Percentiles rank a stretch among this genome's conserved stretches.
phyloP scores from a whole-genome alignment of 2,113 vertebrate species.

The Myiozetetes cayanensis region DNA sequence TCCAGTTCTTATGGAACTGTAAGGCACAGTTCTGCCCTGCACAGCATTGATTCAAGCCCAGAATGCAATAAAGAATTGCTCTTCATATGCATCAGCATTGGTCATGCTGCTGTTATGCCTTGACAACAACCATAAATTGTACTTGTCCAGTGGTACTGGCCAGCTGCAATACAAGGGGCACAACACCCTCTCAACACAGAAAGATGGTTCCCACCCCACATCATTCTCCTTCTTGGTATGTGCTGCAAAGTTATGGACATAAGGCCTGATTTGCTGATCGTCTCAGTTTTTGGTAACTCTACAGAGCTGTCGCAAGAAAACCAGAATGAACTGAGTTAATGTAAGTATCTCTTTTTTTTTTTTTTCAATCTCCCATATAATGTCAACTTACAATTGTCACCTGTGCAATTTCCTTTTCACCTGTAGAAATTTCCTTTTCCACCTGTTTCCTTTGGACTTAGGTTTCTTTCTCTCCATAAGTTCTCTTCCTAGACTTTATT shows the following conservation, averaged over 20 bases:
- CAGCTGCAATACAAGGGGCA: neutral
- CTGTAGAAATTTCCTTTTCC: too few species aligned
- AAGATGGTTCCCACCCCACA: neutral
- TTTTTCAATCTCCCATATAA: neutral
- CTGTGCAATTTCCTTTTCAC: neutral
- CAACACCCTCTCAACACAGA: neutral
- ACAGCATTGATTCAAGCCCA: neutral
- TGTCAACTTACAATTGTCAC: neutral
- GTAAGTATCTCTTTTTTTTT: neutral
- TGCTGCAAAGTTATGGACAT: neutral
- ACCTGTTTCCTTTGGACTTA: neutral
- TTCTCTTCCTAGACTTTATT: neutral
- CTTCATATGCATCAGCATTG: fast-evolving
- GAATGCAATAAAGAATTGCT: neutral
- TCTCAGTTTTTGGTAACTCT: neutral
- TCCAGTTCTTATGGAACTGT: neutral
- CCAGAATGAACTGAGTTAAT: neutral
- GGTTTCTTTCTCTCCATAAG: neutral
- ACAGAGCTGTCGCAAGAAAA: neutral
- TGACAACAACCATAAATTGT: neutral
- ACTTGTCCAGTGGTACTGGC: neutral
- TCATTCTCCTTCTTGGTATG: neutral
- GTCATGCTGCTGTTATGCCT: neutral
- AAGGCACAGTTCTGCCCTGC: neutral
- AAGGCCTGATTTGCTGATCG: neutral